These are phyloP conservation scores for Torymus texanus DNA, from an alignment of 2,888 invertebrate genomes.

Conservation along the genomic window DNA sequence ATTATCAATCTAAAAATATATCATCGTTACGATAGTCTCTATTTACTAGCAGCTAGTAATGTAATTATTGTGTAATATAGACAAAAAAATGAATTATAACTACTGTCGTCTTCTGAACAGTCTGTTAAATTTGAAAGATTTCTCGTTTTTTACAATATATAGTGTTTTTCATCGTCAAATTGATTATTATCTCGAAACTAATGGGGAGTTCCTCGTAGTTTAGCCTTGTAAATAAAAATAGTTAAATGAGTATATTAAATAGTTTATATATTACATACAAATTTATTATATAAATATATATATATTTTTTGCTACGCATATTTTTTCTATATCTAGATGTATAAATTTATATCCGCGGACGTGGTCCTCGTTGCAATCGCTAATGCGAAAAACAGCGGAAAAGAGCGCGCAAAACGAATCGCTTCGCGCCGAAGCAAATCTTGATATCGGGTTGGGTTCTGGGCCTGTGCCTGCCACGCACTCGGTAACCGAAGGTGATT, in stretches of 20 bases:
- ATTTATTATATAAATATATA: constrained; percentile 23
- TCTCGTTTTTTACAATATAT: constrained; percentile 24
- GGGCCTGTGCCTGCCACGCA: constrained; percentile 15
- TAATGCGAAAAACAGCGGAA: background rate
- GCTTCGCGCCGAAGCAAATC: constrained; percentile 1
- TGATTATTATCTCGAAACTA: background rate
- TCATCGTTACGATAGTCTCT: constrained; percentile 28
- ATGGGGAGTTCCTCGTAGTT: constrained; percentile 13
- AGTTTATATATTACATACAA: constrained; percentile 45
- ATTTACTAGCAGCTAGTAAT: constrained; percentile 22
- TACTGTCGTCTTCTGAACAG: background rate
- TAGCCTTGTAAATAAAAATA: constrained; percentile 39
- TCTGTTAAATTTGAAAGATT: constrained; percentile 30
- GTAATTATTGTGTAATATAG: constrained; percentile 49
- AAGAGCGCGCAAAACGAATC: background rate
- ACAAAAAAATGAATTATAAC: constrained; percentile 6
- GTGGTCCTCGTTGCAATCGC: background rate
- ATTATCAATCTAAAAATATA: constrained; percentile 9
- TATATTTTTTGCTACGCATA: constrained; percentile 38
- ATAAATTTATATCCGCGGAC: background rate
- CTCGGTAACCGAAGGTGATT: constrained; percentile 35
- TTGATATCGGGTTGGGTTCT: constrained; percentile 13
- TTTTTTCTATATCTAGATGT: constrained; percentile 31
- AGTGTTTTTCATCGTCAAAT: constrained; percentile 18
- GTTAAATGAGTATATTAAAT: constrained; percentile 29